Evolutionary conservation across 2,797 vertebrate species (phyloP), one percentile per base, ranked within the genome.

Genomic region (Pangasius sanitwongsei): DNA sequence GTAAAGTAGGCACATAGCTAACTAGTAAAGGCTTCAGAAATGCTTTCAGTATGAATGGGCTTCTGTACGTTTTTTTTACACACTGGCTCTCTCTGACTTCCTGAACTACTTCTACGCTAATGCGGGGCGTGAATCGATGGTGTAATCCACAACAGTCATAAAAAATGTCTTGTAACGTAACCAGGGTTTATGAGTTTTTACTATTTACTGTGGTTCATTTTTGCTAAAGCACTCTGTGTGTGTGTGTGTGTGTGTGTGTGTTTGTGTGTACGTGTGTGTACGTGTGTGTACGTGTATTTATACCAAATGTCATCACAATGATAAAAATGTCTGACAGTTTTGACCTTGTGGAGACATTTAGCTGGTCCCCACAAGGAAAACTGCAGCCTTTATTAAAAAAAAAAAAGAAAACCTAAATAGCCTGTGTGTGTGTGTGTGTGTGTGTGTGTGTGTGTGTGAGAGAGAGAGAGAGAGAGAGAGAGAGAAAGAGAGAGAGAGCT

Each of bases 241-340:
- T 41, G 16, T 37, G 4, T 18, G 70, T 41, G 6, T 37, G 4
- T 18, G 15, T 44, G 70, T 25, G 37, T 41, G 34, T 44, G n/a
- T 70, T 16, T 31, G n/a, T 67, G 87, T 44, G 83, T 61, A 78
- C 41, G 87, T 57, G 80, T 72, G 88, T 69, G 61, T 69, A 57
- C 63, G 72, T 69, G 70, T 69, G 72, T 25, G 9, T 6, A 11
- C 12, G 12, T 65, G 16, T 69, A 4, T 20, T 69, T 12, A 13
- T n/a, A 15, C 12, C 28, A 12, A 65, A 12, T 65, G 63, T 65
- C 63, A n/a, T 69, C 65, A 31, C 11, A 16, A 31, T 13, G n/a
- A 69, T 16, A 69, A n/a, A n/a, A 69, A 13, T 3, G 7, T 63
- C 23, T 23, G 7, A 59, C 18, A 67, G 25, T 13, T 11, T 28